Evolutionary conservation across 2,888 invertebrate genomes (phyloP).

Genomic region (Chymomyza caudatula): DNA sequence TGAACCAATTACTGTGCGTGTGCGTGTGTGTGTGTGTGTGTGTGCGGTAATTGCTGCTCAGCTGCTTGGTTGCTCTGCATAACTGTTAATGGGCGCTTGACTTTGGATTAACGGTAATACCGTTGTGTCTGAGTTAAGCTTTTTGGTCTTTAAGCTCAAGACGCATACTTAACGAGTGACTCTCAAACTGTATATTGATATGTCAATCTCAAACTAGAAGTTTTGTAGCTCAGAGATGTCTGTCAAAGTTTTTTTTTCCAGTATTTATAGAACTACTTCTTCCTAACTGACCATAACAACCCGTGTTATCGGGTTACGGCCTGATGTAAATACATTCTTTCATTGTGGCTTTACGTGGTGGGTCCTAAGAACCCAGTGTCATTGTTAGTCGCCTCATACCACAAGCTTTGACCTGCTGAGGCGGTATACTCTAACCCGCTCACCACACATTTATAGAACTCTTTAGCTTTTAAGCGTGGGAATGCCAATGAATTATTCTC

Average conservation of each 20-base stretch:
- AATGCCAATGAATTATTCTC: background rate
- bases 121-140: constrained; percentile 6
- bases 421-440: too few relatives aligned
- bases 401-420: too few relatives aligned
- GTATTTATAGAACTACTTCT: too few relatives aligned
- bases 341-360: too few relatives aligned
- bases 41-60: constrained; percentile 46
- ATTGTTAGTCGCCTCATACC: too few relatives aligned
- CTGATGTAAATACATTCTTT: too few relatives aligned
- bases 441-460: too few relatives aligned
- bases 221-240: background rate
- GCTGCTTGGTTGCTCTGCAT: constrained; percentile 32
- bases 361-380: too few relatives aligned
- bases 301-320: too few relatives aligned
- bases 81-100: constrained; percentile 70
- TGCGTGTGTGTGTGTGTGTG: constrained; percentile 23
- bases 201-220: background rate
- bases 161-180: background rate
- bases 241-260: background rate
- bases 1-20: constrained; percentile 54
- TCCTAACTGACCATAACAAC: too few relatives aligned
- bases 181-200: background rate
- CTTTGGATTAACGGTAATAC: constrained; percentile 62
- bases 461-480: background rate
- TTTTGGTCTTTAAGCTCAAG: constrained; percentile 67